Evolutionary conservation across 2,797 vertebrate species (phyloP).

Genomic region (Megaceryle alcyon): DNA sequence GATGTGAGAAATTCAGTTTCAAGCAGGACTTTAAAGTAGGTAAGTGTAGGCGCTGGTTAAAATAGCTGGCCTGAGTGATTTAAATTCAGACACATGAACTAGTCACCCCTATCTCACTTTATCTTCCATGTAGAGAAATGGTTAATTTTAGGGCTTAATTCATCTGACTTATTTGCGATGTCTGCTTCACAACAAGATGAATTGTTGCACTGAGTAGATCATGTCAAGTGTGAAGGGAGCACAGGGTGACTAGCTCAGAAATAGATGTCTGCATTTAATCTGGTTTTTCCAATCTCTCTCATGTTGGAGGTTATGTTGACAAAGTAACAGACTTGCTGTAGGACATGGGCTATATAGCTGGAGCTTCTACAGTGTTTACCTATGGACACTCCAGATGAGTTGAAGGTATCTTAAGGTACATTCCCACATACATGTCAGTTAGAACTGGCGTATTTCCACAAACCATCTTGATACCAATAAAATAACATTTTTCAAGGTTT

Average conservation of each 20-base stretch:
- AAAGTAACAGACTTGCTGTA: neutral
- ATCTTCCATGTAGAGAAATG: conserved; percentile 18
- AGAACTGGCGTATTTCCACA: neutral
- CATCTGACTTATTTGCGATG: conserved; percentile 39
- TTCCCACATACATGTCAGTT: neutral
- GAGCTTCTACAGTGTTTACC: neutral
- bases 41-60: neutral
- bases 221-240: conserved; percentile 49
- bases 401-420: neutral
- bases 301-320: neutral
- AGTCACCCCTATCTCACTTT: neutral
- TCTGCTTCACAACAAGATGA: conserved; percentile 42
- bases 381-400: neutral
- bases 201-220: conserved; percentile 30
- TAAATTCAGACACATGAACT: neutral
- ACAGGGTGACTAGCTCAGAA: conserved; percentile 44
- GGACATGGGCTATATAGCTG: neutral
- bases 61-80: neutral
- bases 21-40: neutral
- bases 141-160: conserved; percentile 58
- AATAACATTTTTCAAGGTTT: neutral
- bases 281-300: neutral
- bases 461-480: neutral
- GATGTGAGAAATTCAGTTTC: neutral
- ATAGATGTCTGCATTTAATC: conserved; percentile 12